Base-by-base conservation (phyloP, 2,888 invertebrate genomes). In the Plebejus anna region DNA sequence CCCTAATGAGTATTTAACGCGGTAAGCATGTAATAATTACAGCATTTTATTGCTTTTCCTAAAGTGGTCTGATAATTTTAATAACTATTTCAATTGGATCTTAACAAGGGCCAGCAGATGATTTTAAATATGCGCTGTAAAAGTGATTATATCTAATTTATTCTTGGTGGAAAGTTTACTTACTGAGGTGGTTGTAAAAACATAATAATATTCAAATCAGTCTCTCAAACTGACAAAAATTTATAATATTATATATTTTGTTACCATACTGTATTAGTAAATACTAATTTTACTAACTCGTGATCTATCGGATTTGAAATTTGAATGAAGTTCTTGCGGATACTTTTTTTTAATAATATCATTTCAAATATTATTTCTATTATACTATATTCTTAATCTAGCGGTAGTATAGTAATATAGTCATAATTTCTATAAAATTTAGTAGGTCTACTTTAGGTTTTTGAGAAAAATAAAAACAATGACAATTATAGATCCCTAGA, bases 61-160 rank as follows among this genome's bases (percentile, higher is more conserved):
- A 66, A 61, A 61, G 61, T 61, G 66, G 4, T 32, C 32, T 66
- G 28, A 32, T 66, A 66, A 66, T 66, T 66, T 4, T 66, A 66
- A 66, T 32, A 66, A 66, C 66, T 32, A 66, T 32, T 66, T 32
- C 66, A 66, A 66, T 66, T 32, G 13, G 13, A 66, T 28, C 22
- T 28, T 61, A 61, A 66, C 66, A 66, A 32, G 61, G 61, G 32
- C 66, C 66, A 66, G 11, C 61, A 61, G 66, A 66, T 16, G 66
- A 5, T 32, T 66, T 66, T 66, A 36, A 66, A 66, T 16, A 13
- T 16, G 13, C 32, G 16, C 32, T 13, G 32, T 66, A 66, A 32
- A 36, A 66, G 32, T 32, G 66, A 66, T 66, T 66, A 11, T 13
- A 66, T 66, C 6, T 36, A 66, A 66, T 66, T 66, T 66, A 32